Evolutionary conservation across 2,113 vertebrate species (phyloP).

Genomic region (Agapornis roseicollis): DNA sequence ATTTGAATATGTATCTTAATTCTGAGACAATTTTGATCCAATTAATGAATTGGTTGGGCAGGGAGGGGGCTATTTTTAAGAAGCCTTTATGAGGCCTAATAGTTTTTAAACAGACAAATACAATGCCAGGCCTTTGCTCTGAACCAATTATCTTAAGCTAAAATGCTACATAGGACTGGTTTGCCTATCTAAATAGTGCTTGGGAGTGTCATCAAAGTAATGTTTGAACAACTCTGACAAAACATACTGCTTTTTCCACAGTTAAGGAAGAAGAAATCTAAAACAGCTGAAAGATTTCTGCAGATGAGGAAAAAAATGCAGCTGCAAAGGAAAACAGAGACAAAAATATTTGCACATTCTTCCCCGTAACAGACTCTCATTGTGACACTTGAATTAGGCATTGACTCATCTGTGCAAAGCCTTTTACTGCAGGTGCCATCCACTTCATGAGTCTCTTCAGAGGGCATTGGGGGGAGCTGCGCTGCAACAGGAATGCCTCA

Average conservation of each 20-base stretch:
- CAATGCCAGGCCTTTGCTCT: background rate
- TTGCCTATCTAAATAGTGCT: background rate
- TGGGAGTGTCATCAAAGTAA: background rate
- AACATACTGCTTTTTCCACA: background rate
- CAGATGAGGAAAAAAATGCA: background rate
- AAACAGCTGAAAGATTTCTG: background rate
- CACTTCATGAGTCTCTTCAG: background rate
- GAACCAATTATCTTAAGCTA: background rate
- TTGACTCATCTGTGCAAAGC: background rate
- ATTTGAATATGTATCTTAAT: background rate
- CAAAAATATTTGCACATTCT: background rate
- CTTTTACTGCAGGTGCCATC: background rate
- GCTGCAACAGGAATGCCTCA: background rate
- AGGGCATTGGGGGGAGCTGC: background rate
- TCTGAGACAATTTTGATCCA: background rate
- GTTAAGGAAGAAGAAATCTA: background rate
- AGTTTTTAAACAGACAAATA: background rate
- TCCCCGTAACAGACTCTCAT: rapidly evolving
- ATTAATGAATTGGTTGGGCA: rapidly evolving
- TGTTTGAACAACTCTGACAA: background rate
- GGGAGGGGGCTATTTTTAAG: background rate
- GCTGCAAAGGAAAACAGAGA: background rate
- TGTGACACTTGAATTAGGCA: background rate
- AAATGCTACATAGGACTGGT: background rate
- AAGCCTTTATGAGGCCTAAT: background rate